Evolutionary conservation across 2,113 vertebrate species (phyloP).

Genomic region (Eurypyga helias): DNA sequence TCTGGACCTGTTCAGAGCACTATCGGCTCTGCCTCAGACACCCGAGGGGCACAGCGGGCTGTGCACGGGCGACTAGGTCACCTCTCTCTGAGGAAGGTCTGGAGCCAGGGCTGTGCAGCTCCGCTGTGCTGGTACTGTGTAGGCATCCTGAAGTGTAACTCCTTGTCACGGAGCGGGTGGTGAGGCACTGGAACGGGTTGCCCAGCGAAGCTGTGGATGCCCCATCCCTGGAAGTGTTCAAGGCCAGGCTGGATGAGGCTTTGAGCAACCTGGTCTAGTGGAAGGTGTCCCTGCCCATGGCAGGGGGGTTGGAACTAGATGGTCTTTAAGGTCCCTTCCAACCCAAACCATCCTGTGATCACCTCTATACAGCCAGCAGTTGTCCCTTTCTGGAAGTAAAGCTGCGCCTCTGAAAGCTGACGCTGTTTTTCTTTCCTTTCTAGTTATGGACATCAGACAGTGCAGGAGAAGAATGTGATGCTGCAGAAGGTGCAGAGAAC

Average conservation of each 20-base stretch:
- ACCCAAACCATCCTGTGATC: no score
- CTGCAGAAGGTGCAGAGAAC: slow-evolving; percentile 86
- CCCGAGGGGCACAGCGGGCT: not conserved
- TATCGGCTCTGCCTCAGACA: not conserved
- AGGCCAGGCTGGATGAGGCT: no score
- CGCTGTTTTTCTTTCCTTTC: not conserved
- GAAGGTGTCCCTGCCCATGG: no score
- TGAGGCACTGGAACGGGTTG: no score
- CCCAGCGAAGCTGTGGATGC: no score
- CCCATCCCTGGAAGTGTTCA: no score
- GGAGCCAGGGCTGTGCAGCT: not conserved
- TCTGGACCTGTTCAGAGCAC: not conserved
- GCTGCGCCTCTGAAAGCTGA: not conserved
- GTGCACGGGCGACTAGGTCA: not conserved
- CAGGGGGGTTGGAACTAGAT: no score
- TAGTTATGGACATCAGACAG: slow-evolving; percentile 98
- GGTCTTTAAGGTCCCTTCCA: no score
- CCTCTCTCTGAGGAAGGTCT: not conserved
- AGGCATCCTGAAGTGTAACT: not conserved
- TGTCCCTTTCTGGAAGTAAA: not conserved
- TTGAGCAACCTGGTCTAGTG: no score
- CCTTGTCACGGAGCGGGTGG: not conserved
- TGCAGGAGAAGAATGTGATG: slow-evolving; percentile 89
- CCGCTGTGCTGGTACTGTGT: not conserved
- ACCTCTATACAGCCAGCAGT: not conserved